A percentile compares a stretch with the other conserved stretches of the same genome.
Conservation (phyloP, 2,113 vertebrate species). For the Mus pahari region DNA sequence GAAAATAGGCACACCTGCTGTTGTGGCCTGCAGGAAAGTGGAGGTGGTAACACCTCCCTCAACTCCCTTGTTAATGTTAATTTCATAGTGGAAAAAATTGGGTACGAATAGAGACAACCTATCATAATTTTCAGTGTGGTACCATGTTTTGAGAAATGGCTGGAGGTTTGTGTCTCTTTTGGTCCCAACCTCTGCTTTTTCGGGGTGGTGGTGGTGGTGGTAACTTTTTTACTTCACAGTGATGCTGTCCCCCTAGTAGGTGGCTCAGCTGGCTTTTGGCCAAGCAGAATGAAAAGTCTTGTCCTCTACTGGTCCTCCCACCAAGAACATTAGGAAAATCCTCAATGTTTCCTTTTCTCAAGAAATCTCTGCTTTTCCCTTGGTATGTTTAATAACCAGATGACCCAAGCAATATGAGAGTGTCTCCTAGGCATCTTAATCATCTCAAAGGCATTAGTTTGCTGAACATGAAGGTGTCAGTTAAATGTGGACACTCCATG, state of each 20-base stretch:
- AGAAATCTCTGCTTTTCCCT: conserved; percentile 18
- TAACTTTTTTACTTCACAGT: neutral
- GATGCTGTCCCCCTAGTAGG: neutral
- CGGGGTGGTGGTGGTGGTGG: conserved; percentile 17
- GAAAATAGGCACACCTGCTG: conserved; percentile 87
- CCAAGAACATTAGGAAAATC: conserved; percentile 52
- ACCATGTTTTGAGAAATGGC: conserved; percentile 12
- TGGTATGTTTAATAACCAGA: conserved; percentile 36
- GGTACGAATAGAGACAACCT: neutral
- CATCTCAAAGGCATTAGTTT: conserved; percentile 13
- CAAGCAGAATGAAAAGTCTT: conserved; percentile 26
- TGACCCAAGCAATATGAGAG: neutral
- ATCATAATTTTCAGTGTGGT: neutral
- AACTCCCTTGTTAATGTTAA: conserved; percentile 31
- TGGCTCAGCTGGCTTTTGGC: conserved; percentile 27
- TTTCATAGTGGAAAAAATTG: conserved; percentile 73
- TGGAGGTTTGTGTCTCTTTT: neutral
- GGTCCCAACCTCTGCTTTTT: neutral
- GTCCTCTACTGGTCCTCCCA: conserved; percentile 17
- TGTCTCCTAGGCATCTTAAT: conserved; percentile 13
- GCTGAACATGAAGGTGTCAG: neutral
- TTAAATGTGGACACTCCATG: neutral
- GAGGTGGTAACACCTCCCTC: conserved; percentile 53
- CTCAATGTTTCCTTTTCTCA: conserved; percentile 35
- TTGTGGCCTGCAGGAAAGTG: conserved; percentile 62